Base-by-base conservation (phyloP, 2,888 invertebrate genomes). In the Peribatodes rhomboidaria region DNA sequence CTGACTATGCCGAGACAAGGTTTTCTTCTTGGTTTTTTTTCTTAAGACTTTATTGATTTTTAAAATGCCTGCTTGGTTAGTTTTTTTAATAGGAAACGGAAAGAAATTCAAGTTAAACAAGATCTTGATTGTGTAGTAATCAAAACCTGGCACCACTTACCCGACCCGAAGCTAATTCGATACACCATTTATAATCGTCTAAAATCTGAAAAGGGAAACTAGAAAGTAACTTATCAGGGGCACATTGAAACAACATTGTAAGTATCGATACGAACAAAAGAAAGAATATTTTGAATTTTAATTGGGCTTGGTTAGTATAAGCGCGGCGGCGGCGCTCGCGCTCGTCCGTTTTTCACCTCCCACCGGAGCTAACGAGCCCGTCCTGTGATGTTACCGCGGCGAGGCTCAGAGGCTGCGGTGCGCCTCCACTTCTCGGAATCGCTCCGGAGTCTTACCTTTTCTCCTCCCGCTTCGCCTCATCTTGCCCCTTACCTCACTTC, bases 301-400 rank as follows among this genome's bases (percentile, higher is more conserved):
- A 88, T 87, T 82, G 82, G 84, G 84, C 80, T 79, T 76, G 81
- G 77, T 79, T 78, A 76, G 80, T 83, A 80, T 65, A 61, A 69
- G 71, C 63, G 53, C 54, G 61, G 55, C 18, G 0, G 64, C 61
- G 67, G 54, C 77, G 81, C 75, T 73, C 77, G 76, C 71, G 71
- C 72, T 79, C 69, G 77, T 78, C 76, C 82, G 84, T 89, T 89
- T 90, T 89, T 89, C 86, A 85, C 85, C 80, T 88, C 83, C 71
- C 74, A 72, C 78, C 73, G 75, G 80, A 87, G 86, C 87, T 89
- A 91, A 92, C 89, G 88, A 90, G 89, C 86, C 70, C 73, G 76
- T 80, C 80, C 76, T 90, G 85, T 91, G 90, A 91, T 87, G 88
- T 89, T 87, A 83, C 90, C 91, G 90, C 90, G 79, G 78, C 79